Base-by-base conservation (phyloP, 2,797 vertebrate genomes). In the Enteromius viviparus region DNA sequence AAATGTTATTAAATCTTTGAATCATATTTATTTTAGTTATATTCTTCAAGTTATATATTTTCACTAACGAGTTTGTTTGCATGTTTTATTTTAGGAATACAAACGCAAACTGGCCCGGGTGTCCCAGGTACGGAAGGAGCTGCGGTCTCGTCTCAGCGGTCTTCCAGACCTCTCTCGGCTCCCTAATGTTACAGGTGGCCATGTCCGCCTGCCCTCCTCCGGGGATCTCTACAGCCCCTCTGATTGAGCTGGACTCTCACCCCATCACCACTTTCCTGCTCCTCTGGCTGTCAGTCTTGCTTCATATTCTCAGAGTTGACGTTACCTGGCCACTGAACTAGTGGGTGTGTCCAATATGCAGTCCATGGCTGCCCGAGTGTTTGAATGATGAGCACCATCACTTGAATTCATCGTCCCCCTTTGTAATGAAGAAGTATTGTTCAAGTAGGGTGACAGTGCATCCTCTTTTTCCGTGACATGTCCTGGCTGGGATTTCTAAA, bases 71-170 rank as follows among this genome's bases (percentile, higher is more conserved):
- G n/a, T 29, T 66, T 68, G 21, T 87, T 23, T 78, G 32, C 89
- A 83, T 49, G 90, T 92, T 85, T 85, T 87, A 19, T 96, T 96
- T 26, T 92, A 99, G 98, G 98, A 99, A 85, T 99, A 99, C 93
- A 99, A 99, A 89, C 95, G 94, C 85, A 99, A 99, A 92, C 93
- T 99, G 91, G 96, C 95, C 81, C 94, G 94, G 87, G 98, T 99
- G 86, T 97, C 97, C 88, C 95, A 97, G 89, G 98, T 99, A 37
- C 95, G 98, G 82, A 99, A 99, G 92, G 98, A 99, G 92, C 96
- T 99, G 80, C 95, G 97, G 47, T 96, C 96, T 45, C 97, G 96
- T 85, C 95, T 99, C 86, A 96, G 94, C 93, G 96, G 93, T 92
- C 95, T 99, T 65, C 97, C 97, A 53, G 96, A 96, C 86, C 94